Conservation (phyloP, 2,797 vertebrate genomes). For the Mallotus villosus region DNA sequence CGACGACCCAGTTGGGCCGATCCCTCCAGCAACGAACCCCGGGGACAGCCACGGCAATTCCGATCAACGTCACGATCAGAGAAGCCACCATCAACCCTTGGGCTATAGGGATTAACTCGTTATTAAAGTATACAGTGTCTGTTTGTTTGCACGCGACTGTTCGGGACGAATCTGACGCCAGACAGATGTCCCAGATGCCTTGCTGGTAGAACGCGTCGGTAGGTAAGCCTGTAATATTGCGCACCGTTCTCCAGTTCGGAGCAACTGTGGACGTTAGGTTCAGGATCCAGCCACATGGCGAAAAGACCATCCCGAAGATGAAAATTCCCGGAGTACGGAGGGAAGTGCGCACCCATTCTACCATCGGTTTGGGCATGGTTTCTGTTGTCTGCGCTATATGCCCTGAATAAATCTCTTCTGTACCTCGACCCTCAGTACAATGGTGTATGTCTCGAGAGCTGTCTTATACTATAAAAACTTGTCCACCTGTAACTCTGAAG, state of each 20-base stretch:
- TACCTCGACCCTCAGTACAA: no score
- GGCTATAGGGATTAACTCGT: slow-evolving; percentile 72
- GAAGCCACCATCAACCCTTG: slow-evolving; percentile 84
- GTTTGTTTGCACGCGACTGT: slow-evolving; percentile 57
- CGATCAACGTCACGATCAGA: slow-evolving; percentile 73
- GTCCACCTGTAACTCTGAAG: no score
- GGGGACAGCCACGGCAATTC: slow-evolving; percentile 78
- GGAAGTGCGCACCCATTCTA: slow-evolving; percentile 58
- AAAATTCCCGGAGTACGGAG: slow-evolving; percentile 84
- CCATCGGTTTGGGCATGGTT: slow-evolving; percentile 40
- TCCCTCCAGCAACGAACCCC: slow-evolving; percentile 90
- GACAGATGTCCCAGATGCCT: slow-evolving; percentile 90
- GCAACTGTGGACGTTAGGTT: slow-evolving; percentile 81
- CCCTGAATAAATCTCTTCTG: no score
- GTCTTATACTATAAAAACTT: no score
- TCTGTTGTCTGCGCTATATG: no score
- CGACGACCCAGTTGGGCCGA: slow-evolving; percentile 69
- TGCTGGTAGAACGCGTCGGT: slow-evolving; percentile 68
- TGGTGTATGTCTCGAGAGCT: no score
- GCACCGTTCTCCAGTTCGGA: slow-evolving; percentile 84
- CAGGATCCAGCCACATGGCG: slow-evolving; percentile 87
- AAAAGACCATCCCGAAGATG: slow-evolving; percentile 90
- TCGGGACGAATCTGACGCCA: slow-evolving; percentile 35
- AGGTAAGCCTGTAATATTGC: slow-evolving; percentile 45
- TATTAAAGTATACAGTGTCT: slow-evolving; percentile 75